These are phyloP conservation scores for Temnothorax unifasciatus DNA, from an alignment of 2,888 invertebrate species.

Conservation along the genomic window DNA sequence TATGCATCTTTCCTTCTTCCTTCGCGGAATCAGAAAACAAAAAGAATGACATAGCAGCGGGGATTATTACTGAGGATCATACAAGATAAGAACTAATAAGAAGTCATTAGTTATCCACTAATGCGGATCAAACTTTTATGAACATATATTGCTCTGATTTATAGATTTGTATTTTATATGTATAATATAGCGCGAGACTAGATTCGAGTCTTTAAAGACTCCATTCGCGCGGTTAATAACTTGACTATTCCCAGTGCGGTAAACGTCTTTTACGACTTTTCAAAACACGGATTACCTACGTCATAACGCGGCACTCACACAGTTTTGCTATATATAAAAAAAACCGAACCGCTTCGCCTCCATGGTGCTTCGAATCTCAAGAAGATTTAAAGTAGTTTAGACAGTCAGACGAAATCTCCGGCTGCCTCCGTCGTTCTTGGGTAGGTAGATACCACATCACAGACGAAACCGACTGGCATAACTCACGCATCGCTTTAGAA, in stretches of 20 bases:
- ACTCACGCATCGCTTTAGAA: conserved; percentile 26
- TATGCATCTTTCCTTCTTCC: not conserved
- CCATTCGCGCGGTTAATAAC: conserved; percentile 1
- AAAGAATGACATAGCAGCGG: not conserved
- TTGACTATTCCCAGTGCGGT: not conserved
- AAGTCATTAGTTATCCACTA: not conserved
- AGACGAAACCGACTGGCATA: conserved; percentile 6
- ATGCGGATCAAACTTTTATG: not conserved
- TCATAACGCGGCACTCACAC: not conserved
- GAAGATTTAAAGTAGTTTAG: not conserved
- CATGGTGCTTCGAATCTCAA: not conserved
- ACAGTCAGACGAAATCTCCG: not conserved
- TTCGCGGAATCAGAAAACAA: not conserved
- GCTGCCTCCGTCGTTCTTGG: not conserved
- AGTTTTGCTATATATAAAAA: not conserved
- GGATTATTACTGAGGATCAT: not conserved
- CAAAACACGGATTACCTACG: not conserved
- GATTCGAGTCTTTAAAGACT: not conserved
- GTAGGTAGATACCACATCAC: conserved; percentile 13
- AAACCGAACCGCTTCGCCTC: not conserved
- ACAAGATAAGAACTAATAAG: not conserved
- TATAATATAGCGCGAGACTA: not conserved
- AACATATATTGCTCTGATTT: not conserved
- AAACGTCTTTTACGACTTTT: conserved; percentile 9
- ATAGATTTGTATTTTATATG: conserved; percentile 16